Conservation (phyloP, 37 sponge, comb jelly and placozoan species). For the Agelas oroides region DNA sequence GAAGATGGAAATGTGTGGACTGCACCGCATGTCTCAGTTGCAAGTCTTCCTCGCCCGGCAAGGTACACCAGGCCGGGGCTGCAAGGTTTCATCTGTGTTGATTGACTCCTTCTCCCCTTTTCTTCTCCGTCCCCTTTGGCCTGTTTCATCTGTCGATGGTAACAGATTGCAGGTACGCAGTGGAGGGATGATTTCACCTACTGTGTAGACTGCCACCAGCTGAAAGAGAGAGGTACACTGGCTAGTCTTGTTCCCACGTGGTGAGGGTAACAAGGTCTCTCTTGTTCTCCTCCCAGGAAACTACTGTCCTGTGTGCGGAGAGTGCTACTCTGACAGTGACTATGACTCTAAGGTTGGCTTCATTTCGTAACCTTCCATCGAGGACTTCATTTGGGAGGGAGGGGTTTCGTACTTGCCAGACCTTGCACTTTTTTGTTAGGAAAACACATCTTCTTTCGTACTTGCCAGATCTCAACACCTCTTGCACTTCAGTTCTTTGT, state of each 20-base stretch:
- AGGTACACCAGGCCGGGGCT: background rate
- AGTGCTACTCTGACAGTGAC: conserved; percentile 84
- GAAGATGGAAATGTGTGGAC: conserved; percentile 55
- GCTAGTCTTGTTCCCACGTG: too few species aligned
- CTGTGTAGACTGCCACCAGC: conserved; percentile 29
- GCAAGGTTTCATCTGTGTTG: too few species aligned
- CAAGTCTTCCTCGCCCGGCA: conserved; percentile 31
- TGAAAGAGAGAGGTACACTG: conserved; percentile 48
- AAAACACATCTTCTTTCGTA: too few species aligned
- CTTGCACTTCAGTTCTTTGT: too few species aligned
- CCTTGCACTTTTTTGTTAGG: too few species aligned
- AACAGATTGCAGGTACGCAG: background rate
- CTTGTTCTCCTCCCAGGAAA: conserved; percentile 73
- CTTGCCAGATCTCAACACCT: too few species aligned
- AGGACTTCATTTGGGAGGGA: too few species aligned
- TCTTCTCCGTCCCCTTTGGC: background rate
- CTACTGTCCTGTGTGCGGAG: conserved; percentile 89
- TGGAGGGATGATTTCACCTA: conserved; percentile 63
- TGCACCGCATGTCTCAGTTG: conserved; percentile 62
- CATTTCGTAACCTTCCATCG: too few species aligned
- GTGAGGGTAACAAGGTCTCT: too few species aligned
- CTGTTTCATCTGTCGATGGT: background rate
- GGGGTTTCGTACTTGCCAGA: too few species aligned
- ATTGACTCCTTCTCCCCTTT: background rate
- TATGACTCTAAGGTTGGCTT: conserved; percentile 79